Conservation (phyloP, 92 coral and sea anemone species). For the Epizoanthus stellaris region DNA sequence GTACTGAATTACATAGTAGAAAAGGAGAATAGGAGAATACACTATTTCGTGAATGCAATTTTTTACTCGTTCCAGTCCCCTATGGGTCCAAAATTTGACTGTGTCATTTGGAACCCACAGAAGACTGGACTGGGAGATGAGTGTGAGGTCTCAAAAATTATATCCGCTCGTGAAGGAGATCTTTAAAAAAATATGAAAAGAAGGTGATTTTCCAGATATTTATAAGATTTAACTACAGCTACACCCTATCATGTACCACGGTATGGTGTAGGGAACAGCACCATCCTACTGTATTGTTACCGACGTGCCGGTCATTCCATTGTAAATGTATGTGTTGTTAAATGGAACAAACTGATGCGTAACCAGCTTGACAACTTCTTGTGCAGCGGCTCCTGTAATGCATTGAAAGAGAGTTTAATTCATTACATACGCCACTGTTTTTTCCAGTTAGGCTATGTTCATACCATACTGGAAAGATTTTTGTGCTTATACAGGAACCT, state of each 20-base stretch:
- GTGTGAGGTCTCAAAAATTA: no score
- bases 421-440: neutral
- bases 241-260: neutral
- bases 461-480: neutral
- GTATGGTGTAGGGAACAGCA: neutral
- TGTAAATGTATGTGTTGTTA: slow-evolving; percentile 87
- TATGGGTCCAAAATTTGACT: no score
- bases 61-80: no score
- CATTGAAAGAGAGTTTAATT: slow-evolving; percentile 1
- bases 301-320: slow-evolving; percentile 95
- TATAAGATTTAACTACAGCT: no score
- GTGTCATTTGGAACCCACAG: no score
- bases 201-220: no score
- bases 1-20: no score
- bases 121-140: no score
- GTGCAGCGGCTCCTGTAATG: slow-evolving; percentile 90
- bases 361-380: slow-evolving; percentile 93
- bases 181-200: no score
- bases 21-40: no score
- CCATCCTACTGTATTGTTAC: slow-evolving; percentile 61
- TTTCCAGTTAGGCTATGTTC: neutral
- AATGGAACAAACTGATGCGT: slow-evolving; percentile 97
- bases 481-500: neutral
- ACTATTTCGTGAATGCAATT: no score
- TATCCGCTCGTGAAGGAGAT: no score